A percentile compares a stretch with the other conserved stretches of the same genome.
These are phyloP conservation scores for Lagria hirta DNA, from an alignment of 2,888 invertebrate genomes.

Conservation along the genomic window DNA sequence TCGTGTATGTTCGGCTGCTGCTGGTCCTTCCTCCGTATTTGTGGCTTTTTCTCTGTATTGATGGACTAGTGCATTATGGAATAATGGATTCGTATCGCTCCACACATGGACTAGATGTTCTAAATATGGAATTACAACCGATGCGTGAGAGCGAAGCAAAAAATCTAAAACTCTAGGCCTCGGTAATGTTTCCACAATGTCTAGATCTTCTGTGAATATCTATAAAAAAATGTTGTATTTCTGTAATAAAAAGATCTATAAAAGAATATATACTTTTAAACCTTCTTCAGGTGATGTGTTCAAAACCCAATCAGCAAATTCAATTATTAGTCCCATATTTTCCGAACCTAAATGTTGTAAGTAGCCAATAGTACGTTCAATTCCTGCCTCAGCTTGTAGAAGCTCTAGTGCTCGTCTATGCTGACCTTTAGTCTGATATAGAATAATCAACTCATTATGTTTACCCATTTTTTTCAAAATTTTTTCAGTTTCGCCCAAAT, in stretches of 20 bases:
- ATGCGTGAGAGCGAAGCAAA: constrained; percentile 76
- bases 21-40: constrained; percentile 52
- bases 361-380: constrained; percentile 85
- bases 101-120: constrained; percentile 92
- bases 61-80: constrained; percentile 89
- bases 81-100: constrained; percentile 80
- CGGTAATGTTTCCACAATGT: constrained; percentile 87
- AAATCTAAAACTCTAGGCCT: constrained; percentile 87
- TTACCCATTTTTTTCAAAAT: constrained; percentile 85
- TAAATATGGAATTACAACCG: constrained; percentile 86
- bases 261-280: too few relatives aligned
- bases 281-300: constrained; percentile 86
- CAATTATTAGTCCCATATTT: constrained; percentile 75
- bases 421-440: constrained; percentile 92
- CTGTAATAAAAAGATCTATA: constrained; percentile 3
- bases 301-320: constrained; percentile 93
- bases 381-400: constrained; percentile 78
- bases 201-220: constrained; percentile 83
- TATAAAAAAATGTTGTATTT: constrained; percentile 36
- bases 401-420: constrained; percentile 90
- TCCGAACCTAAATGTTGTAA: constrained; percentile 83
- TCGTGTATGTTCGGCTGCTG: constrained; percentile 59
- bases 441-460: constrained; percentile 88
- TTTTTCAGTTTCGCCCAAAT: constrained; percentile 90
- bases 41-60: constrained; percentile 77